Conservation (phyloP, 2,888 invertebrate species). For the Dione juno region DNA sequence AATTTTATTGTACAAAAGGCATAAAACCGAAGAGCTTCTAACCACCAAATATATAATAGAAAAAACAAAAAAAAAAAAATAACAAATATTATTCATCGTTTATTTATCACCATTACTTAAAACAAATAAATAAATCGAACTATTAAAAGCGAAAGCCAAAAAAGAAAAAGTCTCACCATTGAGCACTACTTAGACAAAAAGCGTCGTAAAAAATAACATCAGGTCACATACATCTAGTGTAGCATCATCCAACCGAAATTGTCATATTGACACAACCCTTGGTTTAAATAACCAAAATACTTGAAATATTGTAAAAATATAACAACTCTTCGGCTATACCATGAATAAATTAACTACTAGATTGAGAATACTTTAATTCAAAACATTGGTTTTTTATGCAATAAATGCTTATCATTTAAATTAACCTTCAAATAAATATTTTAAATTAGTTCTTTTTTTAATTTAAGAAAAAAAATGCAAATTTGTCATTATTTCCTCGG, state of each 20-base stretch:
- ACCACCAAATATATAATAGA: neutral
- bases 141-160: constrained; percentile 30
- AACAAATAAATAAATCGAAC: constrained; percentile 28
- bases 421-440: neutral
- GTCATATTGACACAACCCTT: neutral
- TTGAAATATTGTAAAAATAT: neutral
- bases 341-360: constrained; percentile 14
- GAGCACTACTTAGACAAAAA: constrained; percentile 9
- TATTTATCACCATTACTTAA: constrained; percentile 37
- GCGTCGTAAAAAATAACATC: constrained; percentile 3
- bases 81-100: constrained; percentile 28
- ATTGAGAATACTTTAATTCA: constrained; percentile 10
- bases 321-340: neutral
- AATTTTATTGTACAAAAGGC: too few relatives aligned
- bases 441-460: neutral
- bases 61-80: constrained; percentile 22
- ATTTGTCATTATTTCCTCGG: neutral
- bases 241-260: constrained; percentile 3
- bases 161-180: constrained; percentile 8
- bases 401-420: neutral
- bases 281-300: constrained; percentile 2
- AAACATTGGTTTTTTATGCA: constrained; percentile 14
- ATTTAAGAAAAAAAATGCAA: neutral
- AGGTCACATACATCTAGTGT: constrained; percentile 8
- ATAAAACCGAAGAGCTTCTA: too few relatives aligned